These are phyloP conservation scores for Gymnothorax reevesii DNA, from an alignment of 2,797 vertebrate genomes.

Conservation along the genomic window DNA sequence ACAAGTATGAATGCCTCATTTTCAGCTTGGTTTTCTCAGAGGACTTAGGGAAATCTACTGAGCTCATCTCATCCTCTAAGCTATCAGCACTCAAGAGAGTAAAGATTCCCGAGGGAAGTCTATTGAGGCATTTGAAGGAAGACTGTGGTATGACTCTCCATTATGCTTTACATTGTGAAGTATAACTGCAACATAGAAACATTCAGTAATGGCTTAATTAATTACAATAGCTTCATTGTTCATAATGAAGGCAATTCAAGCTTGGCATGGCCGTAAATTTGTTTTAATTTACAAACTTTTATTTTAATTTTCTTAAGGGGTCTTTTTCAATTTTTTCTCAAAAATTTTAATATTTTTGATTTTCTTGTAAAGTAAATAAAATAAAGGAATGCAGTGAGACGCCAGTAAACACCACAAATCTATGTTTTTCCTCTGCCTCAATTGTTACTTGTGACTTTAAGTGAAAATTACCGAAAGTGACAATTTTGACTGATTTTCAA, in stretches of 20 bases:
- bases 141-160: background rate
- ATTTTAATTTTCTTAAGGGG: too few relatives aligned
- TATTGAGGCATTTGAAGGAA: background rate
- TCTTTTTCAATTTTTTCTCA: too few relatives aligned
- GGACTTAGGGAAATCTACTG: background rate
- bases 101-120: background rate
- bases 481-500: too few relatives aligned
- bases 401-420: too few relatives aligned
- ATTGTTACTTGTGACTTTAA: too few relatives aligned
- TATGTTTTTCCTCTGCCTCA: too few relatives aligned
- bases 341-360: too few relatives aligned
- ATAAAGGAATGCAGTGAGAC: too few relatives aligned
- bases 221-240: background rate
- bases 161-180: background rate
- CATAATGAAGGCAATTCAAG: too few relatives aligned
- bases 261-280: background rate
- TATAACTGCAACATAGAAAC: background rate
- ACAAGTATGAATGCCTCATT: background rate
- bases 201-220: background rate
- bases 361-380: too few relatives aligned
- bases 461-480: too few relatives aligned
- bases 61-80: background rate
- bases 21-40: background rate
- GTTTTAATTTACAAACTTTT: too few relatives aligned
- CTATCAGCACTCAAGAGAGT: background rate